These are phyloP conservation scores for Eclectus roratus DNA, from an alignment of 2,113 vertebrate genomes.

Conservation along the genomic window DNA sequence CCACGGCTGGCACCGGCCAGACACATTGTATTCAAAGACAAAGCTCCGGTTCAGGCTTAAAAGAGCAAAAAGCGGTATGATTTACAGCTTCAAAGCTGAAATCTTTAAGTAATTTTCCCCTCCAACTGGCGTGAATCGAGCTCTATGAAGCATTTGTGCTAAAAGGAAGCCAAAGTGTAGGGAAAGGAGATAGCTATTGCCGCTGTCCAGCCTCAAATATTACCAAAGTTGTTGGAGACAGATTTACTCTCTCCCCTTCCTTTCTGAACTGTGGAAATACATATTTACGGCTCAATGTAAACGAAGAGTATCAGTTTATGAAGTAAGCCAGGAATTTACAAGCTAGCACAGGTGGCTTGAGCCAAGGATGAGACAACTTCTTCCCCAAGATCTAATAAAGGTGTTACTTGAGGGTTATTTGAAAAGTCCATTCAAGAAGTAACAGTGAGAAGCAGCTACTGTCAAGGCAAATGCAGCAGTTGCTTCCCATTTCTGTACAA, in stretches of 20 bases:
- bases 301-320: background rate
- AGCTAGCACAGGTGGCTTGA: background rate
- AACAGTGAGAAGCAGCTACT: background rate
- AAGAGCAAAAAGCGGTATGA: accelerated
- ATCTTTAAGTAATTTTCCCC: background rate
- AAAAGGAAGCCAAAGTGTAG: too few relatives aligned
- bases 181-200: background rate
- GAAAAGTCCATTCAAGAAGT: background rate
- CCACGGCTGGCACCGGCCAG: too few relatives aligned
- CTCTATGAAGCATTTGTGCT: background rate
- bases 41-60: accelerated
- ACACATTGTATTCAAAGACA: accelerated
- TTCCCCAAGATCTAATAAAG: background rate
- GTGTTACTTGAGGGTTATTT: accelerated
- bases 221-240: background rate
- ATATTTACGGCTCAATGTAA: background rate
- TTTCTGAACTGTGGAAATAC: background rate
- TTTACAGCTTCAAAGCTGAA: background rate
- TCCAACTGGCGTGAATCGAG: background rate
- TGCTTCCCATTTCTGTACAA: background rate
- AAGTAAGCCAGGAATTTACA: background rate
- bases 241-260: background rate
- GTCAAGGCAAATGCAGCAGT: background rate
- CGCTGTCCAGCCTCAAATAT: background rate
- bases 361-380: background rate